Evolutionary conservation across 2,888 invertebrate species (phyloP).

Genomic region (Diaphora mendica): DNA sequence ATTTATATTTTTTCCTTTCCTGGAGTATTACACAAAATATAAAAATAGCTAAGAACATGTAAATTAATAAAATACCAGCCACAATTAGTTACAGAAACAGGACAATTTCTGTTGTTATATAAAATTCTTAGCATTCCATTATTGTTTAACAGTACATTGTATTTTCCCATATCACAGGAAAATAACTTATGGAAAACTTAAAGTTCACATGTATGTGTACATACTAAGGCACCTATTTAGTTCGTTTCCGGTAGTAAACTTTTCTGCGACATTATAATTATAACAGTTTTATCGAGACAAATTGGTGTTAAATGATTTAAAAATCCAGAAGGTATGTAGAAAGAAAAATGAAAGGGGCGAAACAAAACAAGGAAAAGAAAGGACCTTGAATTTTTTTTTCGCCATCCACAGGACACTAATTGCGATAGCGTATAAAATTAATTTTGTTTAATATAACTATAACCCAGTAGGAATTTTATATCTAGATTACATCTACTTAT

Average conservation of each 20-base stretch:
- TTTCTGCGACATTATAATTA: neutral
- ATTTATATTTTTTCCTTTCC: neutral
- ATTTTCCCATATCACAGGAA: slow-evolving; percentile 34
- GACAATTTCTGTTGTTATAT: slow-evolving; percentile 27
- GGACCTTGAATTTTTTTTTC: neutral
- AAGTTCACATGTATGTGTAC: neutral
- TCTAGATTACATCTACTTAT: too few species aligned
- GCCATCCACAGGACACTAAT: neutral
- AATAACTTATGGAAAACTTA: slow-evolving; percentile 11
- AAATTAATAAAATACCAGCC: neutral
- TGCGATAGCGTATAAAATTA: too few species aligned
- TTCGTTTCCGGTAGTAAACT: neutral
- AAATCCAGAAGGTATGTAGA: neutral
- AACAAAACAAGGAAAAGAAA: neutral
- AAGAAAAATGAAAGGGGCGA: neutral
- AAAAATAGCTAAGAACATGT: neutral
- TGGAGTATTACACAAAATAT: neutral
- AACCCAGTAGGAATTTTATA: too few species aligned
- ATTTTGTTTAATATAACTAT: too few species aligned
- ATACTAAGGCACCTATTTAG: neutral
- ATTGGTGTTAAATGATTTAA: neutral
- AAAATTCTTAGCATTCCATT: slow-evolving; percentile 13
- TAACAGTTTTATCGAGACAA: too few species aligned
- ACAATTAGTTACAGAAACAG: slow-evolving; percentile 20
- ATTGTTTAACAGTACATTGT: slow-evolving; percentile 11